These are phyloP conservation scores for Caenorhabditis elegans DNA, from an alignment of 1,140 invertebrate genomes.

Conservation along the genomic window DNA sequence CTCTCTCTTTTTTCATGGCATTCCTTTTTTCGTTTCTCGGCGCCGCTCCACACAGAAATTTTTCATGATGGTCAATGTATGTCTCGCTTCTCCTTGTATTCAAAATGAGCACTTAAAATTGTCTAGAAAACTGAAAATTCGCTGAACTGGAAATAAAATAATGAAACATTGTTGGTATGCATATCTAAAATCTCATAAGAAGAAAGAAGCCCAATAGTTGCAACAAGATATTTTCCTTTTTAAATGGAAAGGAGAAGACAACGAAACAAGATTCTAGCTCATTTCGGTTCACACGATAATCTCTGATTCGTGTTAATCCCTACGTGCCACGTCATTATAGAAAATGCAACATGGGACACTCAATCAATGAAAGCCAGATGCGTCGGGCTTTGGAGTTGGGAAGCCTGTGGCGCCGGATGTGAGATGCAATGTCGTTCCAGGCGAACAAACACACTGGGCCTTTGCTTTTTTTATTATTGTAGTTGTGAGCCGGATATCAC, in stretches of 20 bases:
- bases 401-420: background rate
- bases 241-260: too few relatives aligned
- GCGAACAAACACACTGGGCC: background rate
- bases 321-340: background rate
- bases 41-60: background rate
- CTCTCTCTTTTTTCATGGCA: background rate
- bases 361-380: constrained; percentile 16
- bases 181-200: too few relatives aligned
- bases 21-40: background rate
- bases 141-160: background rate
- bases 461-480: background rate
- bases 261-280: background rate
- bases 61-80: too few relatives aligned
- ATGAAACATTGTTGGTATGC: background rate
- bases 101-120: background rate
- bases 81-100: background rate
- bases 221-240: background rate
- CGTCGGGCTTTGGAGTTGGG: background rate
- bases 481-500: too few relatives aligned
- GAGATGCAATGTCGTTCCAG: background rate
- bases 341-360: background rate
- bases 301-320: background rate
- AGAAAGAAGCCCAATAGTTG: background rate
- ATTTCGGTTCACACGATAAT: background rate
- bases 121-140: background rate